phyloP scores from a whole-genome alignment of 2,113 vertebrate species.

The Edolisoma coerulescens region DNA sequence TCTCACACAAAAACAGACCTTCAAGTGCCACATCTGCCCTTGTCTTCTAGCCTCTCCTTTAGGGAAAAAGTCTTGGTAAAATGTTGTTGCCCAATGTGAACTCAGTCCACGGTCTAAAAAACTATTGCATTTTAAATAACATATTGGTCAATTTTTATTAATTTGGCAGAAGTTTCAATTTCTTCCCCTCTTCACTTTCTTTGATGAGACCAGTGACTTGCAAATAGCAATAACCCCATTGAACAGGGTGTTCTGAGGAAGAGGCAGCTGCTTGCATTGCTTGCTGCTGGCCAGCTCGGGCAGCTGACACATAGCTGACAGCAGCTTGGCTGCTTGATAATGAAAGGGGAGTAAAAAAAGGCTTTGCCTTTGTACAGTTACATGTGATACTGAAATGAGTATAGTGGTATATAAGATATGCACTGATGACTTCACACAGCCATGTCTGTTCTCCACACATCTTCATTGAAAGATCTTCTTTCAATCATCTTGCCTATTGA shows the following conservation, averaged over 20 bases:
- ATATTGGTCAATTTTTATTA: not conserved
- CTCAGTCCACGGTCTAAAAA: not conserved
- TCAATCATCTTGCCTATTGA: not conserved
- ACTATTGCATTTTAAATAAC: not conserved
- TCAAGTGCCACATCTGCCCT: not conserved
- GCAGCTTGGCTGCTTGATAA: not conserved
- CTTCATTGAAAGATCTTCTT: no score
- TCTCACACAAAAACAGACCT: not conserved
- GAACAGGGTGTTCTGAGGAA: not conserved
- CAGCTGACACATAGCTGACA: not conserved
- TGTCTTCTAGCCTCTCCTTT: not conserved
- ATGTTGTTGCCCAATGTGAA: not conserved
- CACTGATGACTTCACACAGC: not conserved
- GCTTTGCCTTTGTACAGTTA: not conserved
- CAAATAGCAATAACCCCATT: not conserved
- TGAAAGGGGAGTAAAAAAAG: not conserved
- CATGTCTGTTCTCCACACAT: not conserved
- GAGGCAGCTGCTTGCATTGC: not conserved
- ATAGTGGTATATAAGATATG: not conserved
- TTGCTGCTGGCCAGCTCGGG: not conserved
- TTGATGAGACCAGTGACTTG: not conserved
- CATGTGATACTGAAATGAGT: not conserved
- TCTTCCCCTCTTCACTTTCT: accelerated
- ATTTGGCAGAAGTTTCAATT: not conserved
- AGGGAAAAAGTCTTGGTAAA: not conserved